Evolutionary conservation across 2,888 invertebrate genomes (phyloP).

Genomic region (Pterostichus madidus): DNA sequence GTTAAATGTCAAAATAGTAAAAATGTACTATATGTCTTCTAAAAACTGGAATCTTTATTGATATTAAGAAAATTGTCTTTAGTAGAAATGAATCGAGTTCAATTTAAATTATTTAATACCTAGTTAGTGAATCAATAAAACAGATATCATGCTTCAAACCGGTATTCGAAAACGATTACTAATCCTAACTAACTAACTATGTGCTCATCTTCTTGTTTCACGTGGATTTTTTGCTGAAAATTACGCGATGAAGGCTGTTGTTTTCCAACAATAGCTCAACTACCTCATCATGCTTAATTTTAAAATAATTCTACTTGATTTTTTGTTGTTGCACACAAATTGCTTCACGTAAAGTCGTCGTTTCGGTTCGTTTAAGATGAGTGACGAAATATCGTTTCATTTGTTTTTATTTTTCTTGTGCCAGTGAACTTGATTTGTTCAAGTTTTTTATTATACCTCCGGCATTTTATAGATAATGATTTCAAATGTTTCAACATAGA

Average conservation of each 20-base stretch:
- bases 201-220: conserved; percentile 1
- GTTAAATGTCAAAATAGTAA: too few relatives aligned
- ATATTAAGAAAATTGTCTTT: too few relatives aligned
- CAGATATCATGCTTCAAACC: conserved; percentile 36
- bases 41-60: too few relatives aligned
- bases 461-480: conserved; percentile 27
- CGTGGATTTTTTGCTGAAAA: conserved; percentile 17
- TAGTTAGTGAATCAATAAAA: conserved; percentile 7
- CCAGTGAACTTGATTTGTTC: conserved; percentile 45
- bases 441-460: conserved; percentile 19
- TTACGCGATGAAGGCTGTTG: conserved; percentile 2
- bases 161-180: conserved; percentile 16
- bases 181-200: neutral
- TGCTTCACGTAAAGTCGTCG: conserved; percentile 17
- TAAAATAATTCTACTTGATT: conserved; percentile 35
- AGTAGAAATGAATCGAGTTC: too few relatives aligned
- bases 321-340: conserved; percentile 2
- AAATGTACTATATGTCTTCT: too few relatives aligned
- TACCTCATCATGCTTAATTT: conserved; percentile 31
- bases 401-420: conserved; percentile 47
- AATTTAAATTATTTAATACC: conserved; percentile 20
- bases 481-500: conserved; percentile 10
- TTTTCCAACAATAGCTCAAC: conserved; percentile 19
- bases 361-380: conserved; percentile 45
- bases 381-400: conserved; percentile 43